Evolutionary conservation across 2,797 vertebrate genomes (phyloP).

Genomic region (Sebastiscus tertius): DNA sequence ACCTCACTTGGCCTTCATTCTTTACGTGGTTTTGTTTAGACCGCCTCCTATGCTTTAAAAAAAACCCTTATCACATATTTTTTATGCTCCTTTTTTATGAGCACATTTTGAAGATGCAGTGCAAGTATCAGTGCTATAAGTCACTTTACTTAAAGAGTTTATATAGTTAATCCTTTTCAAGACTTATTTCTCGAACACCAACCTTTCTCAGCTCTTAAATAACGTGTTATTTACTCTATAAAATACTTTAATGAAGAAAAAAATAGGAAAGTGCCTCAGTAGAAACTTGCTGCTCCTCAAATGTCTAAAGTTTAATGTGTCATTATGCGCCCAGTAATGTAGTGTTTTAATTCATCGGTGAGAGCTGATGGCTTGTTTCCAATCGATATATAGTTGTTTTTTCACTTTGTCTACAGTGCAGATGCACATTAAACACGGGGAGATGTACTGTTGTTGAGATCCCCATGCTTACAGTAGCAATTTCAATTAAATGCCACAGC

Average conservation of each 20-base stretch:
- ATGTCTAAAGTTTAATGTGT: constrained; percentile 38
- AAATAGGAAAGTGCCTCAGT: constrained; percentile 4
- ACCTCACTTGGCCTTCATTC: not conserved
- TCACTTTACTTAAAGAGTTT: constrained; percentile 8
- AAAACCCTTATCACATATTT: not conserved
- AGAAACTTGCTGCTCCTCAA: constrained; percentile 7
- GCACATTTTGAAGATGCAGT: constrained; percentile 14
- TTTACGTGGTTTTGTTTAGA: not conserved
- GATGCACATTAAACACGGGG: constrained; percentile 36
- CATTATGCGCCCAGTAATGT: constrained; percentile 19
- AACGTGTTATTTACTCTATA: constrained; percentile 35
- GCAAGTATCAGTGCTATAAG: not conserved
- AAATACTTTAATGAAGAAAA: constrained; percentile 33
- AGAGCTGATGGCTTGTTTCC: constrained; percentile 43
- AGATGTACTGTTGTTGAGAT: constrained; percentile 44
- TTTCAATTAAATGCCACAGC: constrained; percentile 58
- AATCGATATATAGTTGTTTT: constrained; percentile 20
- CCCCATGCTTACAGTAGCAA: constrained; percentile 25
- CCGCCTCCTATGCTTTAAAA: not conserved
- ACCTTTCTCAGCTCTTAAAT: constrained; percentile 12
- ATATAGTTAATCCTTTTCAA: constrained; percentile 5
- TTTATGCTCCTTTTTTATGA: not conserved
- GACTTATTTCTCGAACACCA: constrained; percentile 14
- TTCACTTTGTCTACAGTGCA: constrained; percentile 12
- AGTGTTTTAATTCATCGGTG: constrained; percentile 33